These are phyloP conservation scores for Nemurella pictetii DNA, from an alignment of 2,888 invertebrate genomes.

Conservation along the genomic window DNA sequence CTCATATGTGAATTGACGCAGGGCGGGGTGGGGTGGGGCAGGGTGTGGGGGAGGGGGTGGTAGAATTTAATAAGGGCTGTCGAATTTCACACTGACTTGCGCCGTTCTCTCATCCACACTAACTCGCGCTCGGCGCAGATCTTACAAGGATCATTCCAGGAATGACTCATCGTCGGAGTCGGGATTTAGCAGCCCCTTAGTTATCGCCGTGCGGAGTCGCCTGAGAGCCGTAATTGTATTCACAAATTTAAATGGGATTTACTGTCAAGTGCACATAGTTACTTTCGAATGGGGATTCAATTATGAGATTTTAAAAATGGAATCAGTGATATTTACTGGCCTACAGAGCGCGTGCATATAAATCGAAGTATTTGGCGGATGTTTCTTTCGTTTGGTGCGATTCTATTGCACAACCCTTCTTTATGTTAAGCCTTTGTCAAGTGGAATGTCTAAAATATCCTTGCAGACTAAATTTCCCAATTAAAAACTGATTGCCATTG, in stretches of 20 bases:
- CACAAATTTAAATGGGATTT: background rate
- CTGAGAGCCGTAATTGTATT: too few relatives aligned
- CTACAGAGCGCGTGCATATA: too few relatives aligned
- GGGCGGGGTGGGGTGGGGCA: background rate
- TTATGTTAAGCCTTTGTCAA: too few relatives aligned
- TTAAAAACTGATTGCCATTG: too few relatives aligned
- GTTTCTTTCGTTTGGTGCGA: too few relatives aligned
- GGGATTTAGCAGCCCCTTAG: background rate
- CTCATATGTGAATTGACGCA: slow-evolving; percentile 7
- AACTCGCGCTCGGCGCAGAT: background rate
- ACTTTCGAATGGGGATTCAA: background rate
- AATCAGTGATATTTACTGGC: background rate
- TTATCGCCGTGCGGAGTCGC: too few relatives aligned
- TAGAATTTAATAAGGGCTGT: slow-evolving; percentile 51
- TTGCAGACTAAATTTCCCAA: too few relatives aligned
- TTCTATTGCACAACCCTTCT: too few relatives aligned
- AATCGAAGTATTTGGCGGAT: too few relatives aligned
- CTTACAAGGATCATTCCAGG: background rate
- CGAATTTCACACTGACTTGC: slow-evolving; percentile 53
- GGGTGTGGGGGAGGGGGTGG: slow-evolving; percentile 3
- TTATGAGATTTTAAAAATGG: background rate
- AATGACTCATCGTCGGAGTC: background rate
- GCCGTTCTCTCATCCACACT: slow-evolving; percentile 42
- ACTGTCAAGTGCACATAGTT: background rate
- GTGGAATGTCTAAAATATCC: too few relatives aligned